These are phyloP conservation scores for Cathartes aura DNA, from an alignment of 2,113 vertebrate species.

Conservation along the genomic window DNA sequence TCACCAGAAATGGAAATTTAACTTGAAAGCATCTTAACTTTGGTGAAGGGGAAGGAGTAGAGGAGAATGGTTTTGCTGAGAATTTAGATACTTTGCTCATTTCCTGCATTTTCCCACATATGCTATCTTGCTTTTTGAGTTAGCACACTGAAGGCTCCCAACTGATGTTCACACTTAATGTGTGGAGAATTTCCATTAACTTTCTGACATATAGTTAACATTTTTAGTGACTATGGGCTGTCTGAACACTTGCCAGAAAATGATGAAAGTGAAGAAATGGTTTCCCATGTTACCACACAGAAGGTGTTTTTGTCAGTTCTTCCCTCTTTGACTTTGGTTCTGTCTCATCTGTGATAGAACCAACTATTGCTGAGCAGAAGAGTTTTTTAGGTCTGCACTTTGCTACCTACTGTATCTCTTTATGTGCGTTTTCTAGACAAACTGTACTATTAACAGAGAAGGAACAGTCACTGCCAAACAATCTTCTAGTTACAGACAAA, in stretches of 20 bases:
- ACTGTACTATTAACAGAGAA: not conserved
- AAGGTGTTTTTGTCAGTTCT: not conserved
- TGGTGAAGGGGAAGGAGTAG: not conserved
- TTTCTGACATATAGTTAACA: not conserved
- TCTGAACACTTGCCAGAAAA: not conserved
- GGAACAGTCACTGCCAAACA: not conserved
- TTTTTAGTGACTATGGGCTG: not conserved
- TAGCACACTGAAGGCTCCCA: not conserved
- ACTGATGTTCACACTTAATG: not conserved
- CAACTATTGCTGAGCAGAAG: not conserved
- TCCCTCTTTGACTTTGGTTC: not conserved
- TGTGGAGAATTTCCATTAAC: not conserved
- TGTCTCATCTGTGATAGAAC: not conserved
- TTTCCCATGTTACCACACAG: not conserved
- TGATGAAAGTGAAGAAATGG: not conserved
- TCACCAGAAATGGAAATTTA: not conserved
- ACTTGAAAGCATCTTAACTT: not conserved
- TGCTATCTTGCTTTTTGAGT: not conserved
- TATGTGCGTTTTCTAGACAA: not conserved
- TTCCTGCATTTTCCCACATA: not conserved
- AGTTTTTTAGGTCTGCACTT: not conserved
- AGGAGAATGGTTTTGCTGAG: not conserved
- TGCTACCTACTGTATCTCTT: not conserved
- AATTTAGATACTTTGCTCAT: not conserved
- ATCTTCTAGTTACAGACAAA: not conserved